These are phyloP conservation scores for Euthynnus affinis DNA, from an alignment of 2,797 vertebrate species.

Conservation along the genomic window DNA sequence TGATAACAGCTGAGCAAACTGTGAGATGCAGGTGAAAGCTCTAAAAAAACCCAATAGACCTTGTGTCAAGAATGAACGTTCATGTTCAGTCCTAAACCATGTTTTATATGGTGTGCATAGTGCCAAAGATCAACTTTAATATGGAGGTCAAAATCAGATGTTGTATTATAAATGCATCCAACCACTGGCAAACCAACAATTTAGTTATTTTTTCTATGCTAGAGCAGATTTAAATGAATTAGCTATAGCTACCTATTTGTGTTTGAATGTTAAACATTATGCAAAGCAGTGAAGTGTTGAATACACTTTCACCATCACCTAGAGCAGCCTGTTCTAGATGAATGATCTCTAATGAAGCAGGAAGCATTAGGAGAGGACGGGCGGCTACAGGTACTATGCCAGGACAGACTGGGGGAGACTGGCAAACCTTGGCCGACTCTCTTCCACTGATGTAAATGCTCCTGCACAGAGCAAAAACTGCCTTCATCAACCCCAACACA, in stretches of 20 bases:
- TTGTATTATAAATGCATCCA: not conserved
- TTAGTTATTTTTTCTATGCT: not conserved
- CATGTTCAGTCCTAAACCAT: not conserved
- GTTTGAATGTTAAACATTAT: conserved; percentile 26
- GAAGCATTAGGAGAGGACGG: conserved; percentile 73
- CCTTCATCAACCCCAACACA: conserved; percentile 89
- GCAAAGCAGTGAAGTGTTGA: conserved; percentile 32
- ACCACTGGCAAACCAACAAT: not conserved
- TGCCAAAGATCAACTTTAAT: not conserved
- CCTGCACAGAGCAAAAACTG: conserved; percentile 90
- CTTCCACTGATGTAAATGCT: conserved; percentile 88
- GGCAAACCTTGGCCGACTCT: conserved; percentile 91
- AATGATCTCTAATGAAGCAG: conserved; percentile 76
- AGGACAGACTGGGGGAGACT: conserved; percentile 62
- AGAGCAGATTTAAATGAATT: not conserved
- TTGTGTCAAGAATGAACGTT: too few species aligned
- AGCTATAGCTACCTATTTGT: conserved; percentile 5
- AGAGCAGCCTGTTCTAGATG: conserved; percentile 14
- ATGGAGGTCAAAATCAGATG: not conserved
- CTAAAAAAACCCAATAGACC: too few species aligned
- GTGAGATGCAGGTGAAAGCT: too few species aligned
- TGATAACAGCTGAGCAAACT: too few species aligned
- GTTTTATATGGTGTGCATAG: too few species aligned
- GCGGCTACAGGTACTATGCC: conserved; percentile 50
- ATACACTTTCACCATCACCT: not conserved